These are phyloP conservation scores for Periphyllus acericola DNA, from an alignment of 2,888 invertebrate genomes.

Conservation along the genomic window DNA sequence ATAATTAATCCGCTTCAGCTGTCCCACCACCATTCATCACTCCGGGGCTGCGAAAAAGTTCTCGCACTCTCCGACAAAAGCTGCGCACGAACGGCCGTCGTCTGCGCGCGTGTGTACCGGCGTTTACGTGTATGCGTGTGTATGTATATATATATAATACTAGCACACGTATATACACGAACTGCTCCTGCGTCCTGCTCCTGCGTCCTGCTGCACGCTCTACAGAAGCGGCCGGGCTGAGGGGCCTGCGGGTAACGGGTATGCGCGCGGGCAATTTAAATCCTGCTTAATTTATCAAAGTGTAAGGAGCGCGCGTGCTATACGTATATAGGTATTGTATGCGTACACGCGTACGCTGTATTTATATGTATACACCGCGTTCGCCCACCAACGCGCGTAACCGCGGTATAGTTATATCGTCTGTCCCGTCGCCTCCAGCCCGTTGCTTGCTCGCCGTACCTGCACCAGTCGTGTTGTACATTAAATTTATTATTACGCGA, in stretches of 20 bases:
- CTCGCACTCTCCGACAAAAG: constrained; percentile 9
- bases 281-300: constrained; percentile 17
- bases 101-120: background rate
- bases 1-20: constrained; percentile 57
- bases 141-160: too few relatives aligned
- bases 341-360: too few relatives aligned
- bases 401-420: constrained; percentile 26
- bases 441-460: too few relatives aligned
- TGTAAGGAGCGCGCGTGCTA: background rate
- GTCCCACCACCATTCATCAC: constrained; percentile 43
- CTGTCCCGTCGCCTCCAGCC: background rate
- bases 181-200: too few relatives aligned
- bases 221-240: too few relatives aligned
- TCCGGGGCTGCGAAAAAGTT: constrained; percentile 23
- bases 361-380: background rate
- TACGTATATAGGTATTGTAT: background rate
- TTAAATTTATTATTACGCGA: background rate
- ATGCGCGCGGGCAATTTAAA: constrained; percentile 20
- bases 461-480: background rate
- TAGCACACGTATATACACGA: too few relatives aligned
- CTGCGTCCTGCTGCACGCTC: too few relatives aligned
- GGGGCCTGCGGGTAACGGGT: background rate
- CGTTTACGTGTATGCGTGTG: background rate
- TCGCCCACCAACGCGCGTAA: background rate
- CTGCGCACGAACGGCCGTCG: background rate